Evolutionary conservation across 2,113 vertebrate species (phyloP).

Genomic region (Grantiella picta): DNA sequence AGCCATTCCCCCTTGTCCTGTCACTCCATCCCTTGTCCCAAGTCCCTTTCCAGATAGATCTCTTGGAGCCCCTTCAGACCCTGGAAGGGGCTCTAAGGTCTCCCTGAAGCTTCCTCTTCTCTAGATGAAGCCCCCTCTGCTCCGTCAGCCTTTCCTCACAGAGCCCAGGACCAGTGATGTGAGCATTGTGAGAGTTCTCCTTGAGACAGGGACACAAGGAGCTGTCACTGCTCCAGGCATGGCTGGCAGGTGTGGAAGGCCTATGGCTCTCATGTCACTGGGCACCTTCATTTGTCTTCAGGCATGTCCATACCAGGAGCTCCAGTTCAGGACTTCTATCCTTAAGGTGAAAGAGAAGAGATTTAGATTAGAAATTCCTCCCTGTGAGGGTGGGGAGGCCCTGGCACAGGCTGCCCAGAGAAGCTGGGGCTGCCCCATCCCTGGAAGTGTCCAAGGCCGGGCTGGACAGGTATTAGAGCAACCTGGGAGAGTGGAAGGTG

Average conservation of each 20-base stretch:
- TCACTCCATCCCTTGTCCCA: neutral
- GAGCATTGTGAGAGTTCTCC: neutral
- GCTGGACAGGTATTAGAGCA: fast-evolving
- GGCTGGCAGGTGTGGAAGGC: neutral
- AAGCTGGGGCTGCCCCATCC: neutral
- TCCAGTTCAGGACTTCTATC: neutral
- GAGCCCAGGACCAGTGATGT: neutral
- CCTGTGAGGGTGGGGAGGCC: neutral
- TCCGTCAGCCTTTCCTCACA: neutral
- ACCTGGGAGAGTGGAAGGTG: fast-evolving
- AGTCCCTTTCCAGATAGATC: neutral
- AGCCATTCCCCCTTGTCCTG: neutral
- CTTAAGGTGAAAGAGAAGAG: neutral
- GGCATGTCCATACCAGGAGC: neutral
- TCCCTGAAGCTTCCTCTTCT: neutral
- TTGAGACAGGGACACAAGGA: neutral
- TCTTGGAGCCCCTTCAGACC: neutral
- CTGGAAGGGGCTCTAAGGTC: neutral
- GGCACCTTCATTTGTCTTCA: neutral
- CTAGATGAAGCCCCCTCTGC: neutral
- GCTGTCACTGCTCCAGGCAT: neutral
- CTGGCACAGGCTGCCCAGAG: neutral
- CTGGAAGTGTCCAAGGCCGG: neutral
- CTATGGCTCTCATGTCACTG: neutral
- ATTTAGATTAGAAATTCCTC: neutral